Base-by-base conservation (phyloP, 2,888 invertebrate species). In the Megamerina dolium region DNA sequence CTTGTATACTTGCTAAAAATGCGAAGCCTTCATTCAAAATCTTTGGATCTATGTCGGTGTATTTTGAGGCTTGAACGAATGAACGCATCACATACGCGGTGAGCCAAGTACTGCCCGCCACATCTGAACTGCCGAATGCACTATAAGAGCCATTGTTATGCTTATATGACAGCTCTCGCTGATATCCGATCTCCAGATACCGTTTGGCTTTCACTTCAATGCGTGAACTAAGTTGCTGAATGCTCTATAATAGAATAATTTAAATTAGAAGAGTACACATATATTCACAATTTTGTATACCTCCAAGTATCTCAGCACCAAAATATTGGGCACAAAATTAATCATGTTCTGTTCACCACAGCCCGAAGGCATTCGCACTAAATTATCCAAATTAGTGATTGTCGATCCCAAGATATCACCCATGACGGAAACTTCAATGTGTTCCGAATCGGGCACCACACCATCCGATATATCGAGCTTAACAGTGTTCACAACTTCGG, bases 31-130 rank as follows among this genome's bases (percentile, higher is more conserved):
- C 73, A 13, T 75, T 71, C 37, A 89, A 76, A 5, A 87, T 76
- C 37, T 68, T 68, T 29, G 76, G 71, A 44, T 89, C 88, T 18
- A 90, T 74, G 50, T 76, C 77, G 32, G 87, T 82, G 60, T 81
- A 81, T 16, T 74, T 68, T 30, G 74, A 74, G 1, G 87, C 87
- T 68, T 84, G 81, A 41, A 76, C 76, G 66, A 90, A 85, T 2
- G 85, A 81, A 55, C 83, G 78, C 1, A 81, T 77, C 1, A 87
- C 85, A 62, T 89, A 89, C 0, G 89, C 87, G 5, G 89, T 88
- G 48, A 90, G 70, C 86, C 84, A 83, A 1, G 77, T 77, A 16
- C 86, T 87, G 1, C 86, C 82, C 1, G 72, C 63, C 0, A 71
- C 59, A 57, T 82, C 81, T 1, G 76, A 68, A 1, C 77, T 68